A percentile compares a stretch with the other conserved stretches of the same genome.
phyloP scores from a whole-genome alignment of 2,113 vertebrate species.

The Melospiza melodia region DNA sequence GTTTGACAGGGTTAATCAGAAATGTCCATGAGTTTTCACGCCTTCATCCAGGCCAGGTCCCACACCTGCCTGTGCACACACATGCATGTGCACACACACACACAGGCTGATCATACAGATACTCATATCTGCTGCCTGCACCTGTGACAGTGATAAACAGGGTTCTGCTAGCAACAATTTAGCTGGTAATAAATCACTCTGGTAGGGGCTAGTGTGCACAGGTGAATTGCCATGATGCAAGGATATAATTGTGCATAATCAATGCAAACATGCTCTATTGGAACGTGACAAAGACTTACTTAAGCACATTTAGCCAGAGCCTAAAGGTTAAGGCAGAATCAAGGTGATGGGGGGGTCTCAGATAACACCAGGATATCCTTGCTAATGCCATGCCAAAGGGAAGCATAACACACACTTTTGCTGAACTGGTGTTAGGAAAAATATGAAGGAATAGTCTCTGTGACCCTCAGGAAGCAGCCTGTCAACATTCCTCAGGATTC shows the following conservation, averaged over 20 bases:
- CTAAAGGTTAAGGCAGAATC: not conserved
- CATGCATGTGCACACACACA: fast-evolving
- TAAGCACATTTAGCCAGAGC: constrained; percentile 19
- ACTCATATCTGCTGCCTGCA: constrained; percentile 46
- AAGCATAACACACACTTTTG: not conserved
- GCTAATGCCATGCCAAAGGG: not conserved
- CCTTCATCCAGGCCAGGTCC: not conserved
- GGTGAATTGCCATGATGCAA: constrained; percentile 29
- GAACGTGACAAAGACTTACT: constrained; percentile 59
- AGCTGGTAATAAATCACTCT: constrained; percentile 71
- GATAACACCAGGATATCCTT: not conserved
- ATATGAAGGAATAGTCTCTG: not conserved
- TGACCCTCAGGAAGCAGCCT: not conserved
- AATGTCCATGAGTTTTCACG: fast-evolving
- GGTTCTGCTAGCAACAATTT: constrained; percentile 65
- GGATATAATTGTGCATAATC: constrained; percentile 64
- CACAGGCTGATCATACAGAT: not conserved
- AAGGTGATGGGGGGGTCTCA: not conserved
- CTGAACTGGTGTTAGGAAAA: not conserved
- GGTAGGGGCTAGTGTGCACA: constrained; percentile 9
- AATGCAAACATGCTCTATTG: constrained; percentile 58
- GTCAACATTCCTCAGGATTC: not conserved
- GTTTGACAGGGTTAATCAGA: not conserved
- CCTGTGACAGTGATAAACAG: constrained; percentile 72
- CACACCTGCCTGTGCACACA: fast-evolving